phyloP scores from a whole-genome alignment of 1,140 invertebrate genomes.

The Acyrthosiphon pisum region DNA sequence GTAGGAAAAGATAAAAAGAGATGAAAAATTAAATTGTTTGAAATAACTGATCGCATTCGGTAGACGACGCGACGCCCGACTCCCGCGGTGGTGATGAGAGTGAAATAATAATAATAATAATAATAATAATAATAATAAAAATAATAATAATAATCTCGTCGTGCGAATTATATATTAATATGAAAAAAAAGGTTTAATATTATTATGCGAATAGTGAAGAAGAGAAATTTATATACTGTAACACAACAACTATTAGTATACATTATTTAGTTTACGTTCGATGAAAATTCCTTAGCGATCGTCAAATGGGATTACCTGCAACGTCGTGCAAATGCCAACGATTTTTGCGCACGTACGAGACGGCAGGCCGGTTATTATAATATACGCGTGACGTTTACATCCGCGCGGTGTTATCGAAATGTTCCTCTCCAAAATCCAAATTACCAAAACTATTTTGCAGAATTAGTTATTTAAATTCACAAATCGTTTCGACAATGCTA shows the following conservation, averaged over 20 bases:
- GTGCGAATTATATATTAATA: neutral
- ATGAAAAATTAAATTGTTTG: slow-evolving; percentile 21
- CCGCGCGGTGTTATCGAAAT: neutral
- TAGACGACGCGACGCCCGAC: neutral
- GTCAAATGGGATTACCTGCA: neutral
- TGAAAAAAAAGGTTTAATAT: neutral
- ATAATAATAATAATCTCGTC: neutral
- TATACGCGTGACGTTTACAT: neutral
- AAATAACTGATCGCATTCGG: neutral
- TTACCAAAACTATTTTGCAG: neutral
- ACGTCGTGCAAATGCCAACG: neutral
- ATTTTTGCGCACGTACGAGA: neutral
- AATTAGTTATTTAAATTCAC: slow-evolving; percentile 18
- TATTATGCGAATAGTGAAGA: neutral
- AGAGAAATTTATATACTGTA: neutral
- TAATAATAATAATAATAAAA: neutral
- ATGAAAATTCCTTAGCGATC: neutral
- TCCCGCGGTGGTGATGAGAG: too few species aligned
- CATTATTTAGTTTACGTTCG: neutral
- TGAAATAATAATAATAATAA: neutral
- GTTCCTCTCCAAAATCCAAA: neutral
- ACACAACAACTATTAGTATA: neutral
- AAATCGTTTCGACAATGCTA: neutral
- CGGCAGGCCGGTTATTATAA: neutral
- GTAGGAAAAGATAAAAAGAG: neutral